phyloP scores from a whole-genome alignment of 2,113 vertebrate genomes.

The Ivindomyrus marchei region DNA sequence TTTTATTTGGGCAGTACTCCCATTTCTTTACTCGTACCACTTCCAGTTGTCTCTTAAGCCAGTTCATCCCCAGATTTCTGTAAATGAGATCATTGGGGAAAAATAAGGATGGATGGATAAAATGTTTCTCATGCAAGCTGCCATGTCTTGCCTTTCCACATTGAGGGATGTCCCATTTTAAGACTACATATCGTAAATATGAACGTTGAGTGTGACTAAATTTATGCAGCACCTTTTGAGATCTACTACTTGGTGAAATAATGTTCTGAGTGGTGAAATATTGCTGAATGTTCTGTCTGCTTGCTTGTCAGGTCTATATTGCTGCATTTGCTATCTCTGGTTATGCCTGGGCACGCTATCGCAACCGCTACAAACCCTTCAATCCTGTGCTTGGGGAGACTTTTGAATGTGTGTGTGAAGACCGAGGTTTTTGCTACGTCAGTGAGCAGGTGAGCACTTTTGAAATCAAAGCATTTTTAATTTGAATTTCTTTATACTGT shows the following conservation, averaged over 20 bases:
- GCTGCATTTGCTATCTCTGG: slow-evolving; percentile 89
- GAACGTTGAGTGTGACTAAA: neutral
- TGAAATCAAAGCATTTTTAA: neutral
- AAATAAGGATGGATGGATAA: neutral
- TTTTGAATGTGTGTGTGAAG: slow-evolving; percentile 81
- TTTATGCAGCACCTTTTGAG: neutral
- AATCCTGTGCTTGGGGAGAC: slow-evolving; percentile 96
- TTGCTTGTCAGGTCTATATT: slow-evolving; percentile 73
- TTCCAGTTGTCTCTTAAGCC: neutral
- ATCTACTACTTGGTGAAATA: neutral
- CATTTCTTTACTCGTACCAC: too few species aligned
- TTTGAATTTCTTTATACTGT: neutral
- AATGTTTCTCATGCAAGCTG: neutral
- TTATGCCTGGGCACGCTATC: slow-evolving; percentile 78
- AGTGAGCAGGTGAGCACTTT: slow-evolving; percentile 77
- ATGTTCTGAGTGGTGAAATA: neutral
- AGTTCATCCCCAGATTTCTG: neutral
- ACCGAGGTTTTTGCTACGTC: slow-evolving; percentile 83
- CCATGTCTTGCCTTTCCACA: neutral
- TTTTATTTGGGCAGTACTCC: too few species aligned
- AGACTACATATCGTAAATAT: neutral
- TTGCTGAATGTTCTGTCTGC: neutral
- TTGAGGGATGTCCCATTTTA: neutral
- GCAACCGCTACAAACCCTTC: slow-evolving; percentile 93
- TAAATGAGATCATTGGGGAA: neutral